Base-by-base conservation (phyloP, 2,888 invertebrate species). In the Diadromus collaris region DNA sequence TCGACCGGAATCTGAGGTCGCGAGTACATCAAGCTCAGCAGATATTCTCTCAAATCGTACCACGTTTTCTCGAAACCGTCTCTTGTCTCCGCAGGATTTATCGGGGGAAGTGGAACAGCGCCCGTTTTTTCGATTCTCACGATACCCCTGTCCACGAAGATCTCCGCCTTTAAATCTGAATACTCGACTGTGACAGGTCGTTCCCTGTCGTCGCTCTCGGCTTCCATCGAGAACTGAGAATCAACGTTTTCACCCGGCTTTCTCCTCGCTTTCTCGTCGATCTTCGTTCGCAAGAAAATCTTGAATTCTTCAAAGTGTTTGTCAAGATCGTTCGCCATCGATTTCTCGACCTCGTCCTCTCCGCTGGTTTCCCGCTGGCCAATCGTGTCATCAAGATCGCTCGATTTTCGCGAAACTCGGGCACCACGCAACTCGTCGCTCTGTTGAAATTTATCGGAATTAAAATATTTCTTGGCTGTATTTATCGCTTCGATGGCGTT, bases 21-120 rank as follows among this genome's bases (percentile, higher is more conserved):
- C 1, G 83, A 76, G 63, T 87, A 86, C 58, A 90, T 85, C 51
- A 86, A 83, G 74, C 88, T 87, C 0, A 87, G 77, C 7, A 88
- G 84, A 38, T 87, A 70, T 78, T 88, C 84, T 64, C 85, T 88
- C 21, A 88, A 65, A 10, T 85, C 79, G 48, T 82, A 76, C 90
- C 90, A 90, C 21, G 82, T 82, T 38, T 81, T 82, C 64, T 88
- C 88, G 24, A 85, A 80, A 54, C 64, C 69, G 6, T 24, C 63
- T 13, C 70, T 44, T 19, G 69, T 76, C 27, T 79, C 67, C 0
- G 73, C 51, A 24, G 21, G 46, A 16, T 73, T 69, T 9, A 34
- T 69, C 46, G 34, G 44, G 21, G 34, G 44, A 29, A 19, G n/a
- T 7, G 54, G 38, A 24, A 38, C 13, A 10, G 27, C 38, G 21